Conservation (phyloP, 1,140 invertebrate species). For the Steinernema feltiae region DNA sequence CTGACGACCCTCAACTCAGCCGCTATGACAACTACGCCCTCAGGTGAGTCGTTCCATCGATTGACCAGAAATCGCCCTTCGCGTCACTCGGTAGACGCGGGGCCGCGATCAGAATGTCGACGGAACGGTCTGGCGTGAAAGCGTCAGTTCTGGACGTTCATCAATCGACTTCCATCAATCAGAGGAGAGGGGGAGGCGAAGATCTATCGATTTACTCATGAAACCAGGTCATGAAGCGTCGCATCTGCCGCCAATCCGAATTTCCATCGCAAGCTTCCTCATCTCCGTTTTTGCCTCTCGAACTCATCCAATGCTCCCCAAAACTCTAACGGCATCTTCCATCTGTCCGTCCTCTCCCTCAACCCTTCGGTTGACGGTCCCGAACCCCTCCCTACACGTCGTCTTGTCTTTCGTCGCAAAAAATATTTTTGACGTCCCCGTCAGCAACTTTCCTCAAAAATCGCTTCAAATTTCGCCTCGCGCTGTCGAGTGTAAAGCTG, state of each 20-base stretch:
- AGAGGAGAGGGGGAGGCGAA: too few relatives aligned
- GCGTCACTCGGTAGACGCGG: too few relatives aligned
- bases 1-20: neutral
- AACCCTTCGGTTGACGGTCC: neutral
- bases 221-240: too few relatives aligned
- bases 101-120: too few relatives aligned
- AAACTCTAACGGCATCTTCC: neutral
- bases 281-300: neutral
- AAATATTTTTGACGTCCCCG: neutral
- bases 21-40: neutral
- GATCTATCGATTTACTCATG: too few relatives aligned
- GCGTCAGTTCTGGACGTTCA: too few relatives aligned
- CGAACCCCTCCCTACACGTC: neutral
- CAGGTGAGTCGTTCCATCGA: conserved; percentile 8
- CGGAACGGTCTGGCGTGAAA: too few relatives aligned
- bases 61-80: too few relatives aligned
- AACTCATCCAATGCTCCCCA: neutral
- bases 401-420: neutral
- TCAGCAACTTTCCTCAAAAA: neutral
- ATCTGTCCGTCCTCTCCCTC: neutral
- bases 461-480: neutral
- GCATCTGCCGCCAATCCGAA: neutral
- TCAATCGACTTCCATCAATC: too few relatives aligned
- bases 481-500: neutral
- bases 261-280: too few relatives aligned